Evolutionary conservation across 2,888 invertebrate genomes (phyloP), one percentile per base, ranked within the genome.

Genomic region (Eupelmus urozonus): DNA sequence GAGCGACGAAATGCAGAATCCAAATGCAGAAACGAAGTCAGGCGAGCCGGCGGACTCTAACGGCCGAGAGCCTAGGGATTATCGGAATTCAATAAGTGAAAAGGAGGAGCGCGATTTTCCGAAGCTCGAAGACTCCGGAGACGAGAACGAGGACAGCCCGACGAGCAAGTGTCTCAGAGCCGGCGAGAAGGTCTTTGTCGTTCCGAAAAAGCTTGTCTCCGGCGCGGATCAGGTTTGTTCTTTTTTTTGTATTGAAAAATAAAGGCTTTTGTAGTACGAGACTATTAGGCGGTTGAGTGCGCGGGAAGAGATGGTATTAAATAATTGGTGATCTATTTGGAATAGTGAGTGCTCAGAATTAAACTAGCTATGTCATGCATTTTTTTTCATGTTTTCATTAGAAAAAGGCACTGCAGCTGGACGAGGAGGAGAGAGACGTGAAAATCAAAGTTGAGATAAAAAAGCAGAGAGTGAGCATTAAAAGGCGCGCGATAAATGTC

Each of bases 401-500:
- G 34, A 34, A 34, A n/a, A n/a, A n/a, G n/a, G n/a, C 9, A 34
- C 34, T 34, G 34, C 55, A 55, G 20, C 1, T 34, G 13, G 62
- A 60, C 18, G 53, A 53, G 23, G 59, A 49, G 34, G 40, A 66
- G 9, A 66, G 62, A 11, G 45, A 25, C 13, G 11, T 11, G 11
- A 51, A 1, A 18, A 20, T n/a, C 34, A 11, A 45, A 42, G 29
- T 0, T 45, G 20, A 29, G 16, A 51, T 0, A 16, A 62, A 11
- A 16, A 62, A 11, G 55, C 25, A 40, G 23, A 13, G 5, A 0
- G 40, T 1, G 16, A 29, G n/a, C 0, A 1, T 60, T 7, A 60
- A 45, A 34, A 23, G 45, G 13, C 49, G 42, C 0, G 16, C 27
- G 13, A 67, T 77, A 3, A 69, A 76, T 27, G 53, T 88, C 27